Percentiles rank a stretch among this genome's conserved stretches.
Conservation (phyloP, 2,888 invertebrate genomes). For the Nemapogon koenigi region DNA sequence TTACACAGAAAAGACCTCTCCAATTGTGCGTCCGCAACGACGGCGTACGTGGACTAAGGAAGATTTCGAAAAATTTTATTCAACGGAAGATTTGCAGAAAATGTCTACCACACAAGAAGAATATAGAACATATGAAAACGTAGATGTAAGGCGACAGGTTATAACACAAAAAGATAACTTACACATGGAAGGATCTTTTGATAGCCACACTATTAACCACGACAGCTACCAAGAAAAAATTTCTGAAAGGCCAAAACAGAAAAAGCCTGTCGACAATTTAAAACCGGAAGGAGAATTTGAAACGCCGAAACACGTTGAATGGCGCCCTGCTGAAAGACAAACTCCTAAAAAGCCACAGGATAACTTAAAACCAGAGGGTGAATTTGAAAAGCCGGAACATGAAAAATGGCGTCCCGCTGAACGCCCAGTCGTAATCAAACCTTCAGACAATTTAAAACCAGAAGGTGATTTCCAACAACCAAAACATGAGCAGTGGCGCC, state of each 20-base stretch:
- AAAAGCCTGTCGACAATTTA: slow-evolving; percentile 54
- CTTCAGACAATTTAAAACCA: slow-evolving; percentile 42
- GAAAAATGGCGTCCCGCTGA: slow-evolving; percentile 26
- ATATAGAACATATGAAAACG: slow-evolving; percentile 67
- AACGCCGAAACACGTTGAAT: slow-evolving; percentile 49
- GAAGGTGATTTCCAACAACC: slow-evolving; percentile 54
- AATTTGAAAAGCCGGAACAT: slow-evolving; percentile 41
- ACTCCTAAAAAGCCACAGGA: slow-evolving; percentile 39
- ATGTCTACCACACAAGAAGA: slow-evolving; percentile 73
- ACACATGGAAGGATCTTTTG: slow-evolving; percentile 56
- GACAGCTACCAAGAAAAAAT: slow-evolving; percentile 39
- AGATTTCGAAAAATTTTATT: slow-evolving; percentile 73
- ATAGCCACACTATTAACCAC: slow-evolving; percentile 45
- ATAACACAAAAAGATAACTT: slow-evolving; percentile 55
- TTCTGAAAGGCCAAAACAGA: slow-evolving; percentile 36
- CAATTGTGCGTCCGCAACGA: slow-evolving; percentile 64
- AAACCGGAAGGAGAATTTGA: slow-evolving; percentile 63
- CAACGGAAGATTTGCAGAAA: slow-evolving; percentile 59
- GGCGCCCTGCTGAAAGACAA: slow-evolving; percentile 31
- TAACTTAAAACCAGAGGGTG: slow-evolving; percentile 51
- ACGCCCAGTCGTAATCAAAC: slow-evolving; percentile 23
- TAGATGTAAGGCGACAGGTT: slow-evolving; percentile 51
- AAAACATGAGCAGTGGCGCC: slow-evolving; percentile 30
- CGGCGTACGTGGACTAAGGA: slow-evolving; percentile 76
- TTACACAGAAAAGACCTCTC: slow-evolving; percentile 64